Conservation (phyloP, 2,797 vertebrate species). For the Myiothlypis coronata region DNA sequence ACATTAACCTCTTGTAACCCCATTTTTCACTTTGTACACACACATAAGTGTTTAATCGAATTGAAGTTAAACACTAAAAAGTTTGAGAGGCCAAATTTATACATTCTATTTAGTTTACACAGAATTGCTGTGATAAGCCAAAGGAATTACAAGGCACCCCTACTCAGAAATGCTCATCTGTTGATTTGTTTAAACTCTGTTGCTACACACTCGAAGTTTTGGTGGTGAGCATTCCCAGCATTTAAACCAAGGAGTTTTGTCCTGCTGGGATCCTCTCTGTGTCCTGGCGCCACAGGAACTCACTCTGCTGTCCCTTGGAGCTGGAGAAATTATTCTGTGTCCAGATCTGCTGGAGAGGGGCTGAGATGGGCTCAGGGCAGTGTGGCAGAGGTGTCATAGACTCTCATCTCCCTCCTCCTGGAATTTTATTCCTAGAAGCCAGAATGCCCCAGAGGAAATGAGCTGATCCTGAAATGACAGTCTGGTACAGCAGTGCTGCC, state of each 20-base stretch:
- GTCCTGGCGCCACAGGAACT: conserved; percentile 26
- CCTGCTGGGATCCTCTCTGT: neutral
- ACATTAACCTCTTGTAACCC: conserved; percentile 77
- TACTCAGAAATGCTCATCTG: conserved; percentile 21
- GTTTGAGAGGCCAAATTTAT: conserved; percentile 67
- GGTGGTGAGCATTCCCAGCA: conserved; percentile 42
- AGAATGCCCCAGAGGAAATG: neutral
- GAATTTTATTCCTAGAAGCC: neutral
- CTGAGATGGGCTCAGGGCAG: neutral
- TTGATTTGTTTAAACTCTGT: conserved; percentile 53
- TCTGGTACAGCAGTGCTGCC: neutral
- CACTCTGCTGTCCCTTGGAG: neutral
- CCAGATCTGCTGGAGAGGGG: neutral
- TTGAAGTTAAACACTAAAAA: conserved; percentile 74
- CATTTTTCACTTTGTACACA: conserved; percentile 77
- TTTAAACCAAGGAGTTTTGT: conserved; percentile 30
- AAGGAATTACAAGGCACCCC: conserved; percentile 41
- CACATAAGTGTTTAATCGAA: conserved; percentile 75
- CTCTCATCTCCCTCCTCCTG: neutral
- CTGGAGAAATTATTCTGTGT: neutral
- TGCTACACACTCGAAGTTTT: conserved; percentile 4
- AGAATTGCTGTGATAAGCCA: conserved; percentile 62
- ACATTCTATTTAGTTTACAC: conserved; percentile 63
- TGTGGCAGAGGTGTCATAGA: accelerated
- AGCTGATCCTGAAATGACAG: neutral